Evolutionary conservation across 2,113 vertebrate genomes (phyloP), one percentile per base, ranked within the genome.

Genomic region (Phainopepla nitens): DNA sequence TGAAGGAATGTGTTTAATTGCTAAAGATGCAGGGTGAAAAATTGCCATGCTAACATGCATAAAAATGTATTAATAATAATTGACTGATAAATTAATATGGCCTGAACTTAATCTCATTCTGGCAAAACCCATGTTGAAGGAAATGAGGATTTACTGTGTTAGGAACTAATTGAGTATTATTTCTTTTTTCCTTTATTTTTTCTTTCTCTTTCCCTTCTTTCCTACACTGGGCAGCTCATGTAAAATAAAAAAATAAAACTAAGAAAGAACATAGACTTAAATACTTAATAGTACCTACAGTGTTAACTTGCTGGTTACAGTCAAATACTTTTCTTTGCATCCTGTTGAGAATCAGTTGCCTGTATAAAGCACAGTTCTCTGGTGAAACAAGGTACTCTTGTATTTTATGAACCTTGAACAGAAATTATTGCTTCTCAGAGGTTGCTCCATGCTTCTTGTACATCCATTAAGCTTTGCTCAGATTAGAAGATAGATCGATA

Each of bases 111-210:
- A 92, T 96, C 65, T 85, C 29, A 70, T 95, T 94, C 53, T 79
- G 31, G 51, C 5, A 89, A 93, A 91, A 87, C 35, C 11, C 51
- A 64, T 50, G 44, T 57, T 94, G 69, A 89, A 93, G 51, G 77
- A 92, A 90, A 95, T 95, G 72, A 91, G 41, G 78, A 91, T 94
- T 91, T 87, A 87, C 49, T 64, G 15, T 51, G 13, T 72, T 84
- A 85, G 10, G 33, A 56, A 79, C 20, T 84, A 93, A 95, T 50
- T 50, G 50, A 83, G 39, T 66, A 58, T 44, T 4, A 21, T 22
- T 31, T 31, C 14, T n/a, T 65, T 79, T 31, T 20, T n/a, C 6
- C 1, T 17, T 41, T 31, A 0, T 10, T 35, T 24, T 5, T 41
- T n/a, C 42, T 39, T 76, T 25, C 3, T 5, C 3, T 3, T n/a